Base-by-base conservation (phyloP, 2,888 invertebrate genomes). In the Ommatoiulus sabulosus region DNA sequence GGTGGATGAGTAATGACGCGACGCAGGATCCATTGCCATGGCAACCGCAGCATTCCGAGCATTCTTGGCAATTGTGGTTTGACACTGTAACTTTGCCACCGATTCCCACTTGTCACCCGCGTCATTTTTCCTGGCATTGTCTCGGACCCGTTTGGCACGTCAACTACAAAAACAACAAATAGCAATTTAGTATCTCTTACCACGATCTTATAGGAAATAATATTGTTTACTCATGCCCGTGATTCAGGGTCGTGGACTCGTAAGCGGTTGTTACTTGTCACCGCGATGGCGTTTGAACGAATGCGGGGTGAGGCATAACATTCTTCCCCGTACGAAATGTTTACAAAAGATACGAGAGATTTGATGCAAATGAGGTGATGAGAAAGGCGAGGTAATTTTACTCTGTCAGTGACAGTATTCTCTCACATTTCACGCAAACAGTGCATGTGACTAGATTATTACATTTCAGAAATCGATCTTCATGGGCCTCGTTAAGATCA, bases 121-220 rank as follows among this genome's bases (percentile, higher is more conserved):
- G 24, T 72, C 72, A 72, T 72, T 72, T 72, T 72, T 72, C 72
- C 24, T 72, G 24, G 7, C 72, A 72, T 72, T 72, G 72, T 72
- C 72, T 24, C 4, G 10, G 8, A 10, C 72, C 35, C 24, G 72
- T 24, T 35, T 72, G 72, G 20, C 72, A 72, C 72, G 24, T 24
- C 72, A 24, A 72, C 72, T 24, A 72, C 72, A 72, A 72, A 72
- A 72, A 72, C 72, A 72, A 72, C 72, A 72, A 72, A 72, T 24
- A 24, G 24, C 72, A 24, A 24, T 72, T 72, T 72, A n/a, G 72
- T 72, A 72, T 72, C 72, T 72, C 72, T 3, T 24, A 10, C 72
- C 24, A n/a, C 24, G 24, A 72, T 72, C 72, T 72, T 72, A 24
- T 24, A 72, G 72, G 72, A 20, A 72, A 72, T 72, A 72, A 72